Base-by-base conservation (phyloP, 2,113 vertebrate species). In the Hypocryptadius cinnamomeus region DNA sequence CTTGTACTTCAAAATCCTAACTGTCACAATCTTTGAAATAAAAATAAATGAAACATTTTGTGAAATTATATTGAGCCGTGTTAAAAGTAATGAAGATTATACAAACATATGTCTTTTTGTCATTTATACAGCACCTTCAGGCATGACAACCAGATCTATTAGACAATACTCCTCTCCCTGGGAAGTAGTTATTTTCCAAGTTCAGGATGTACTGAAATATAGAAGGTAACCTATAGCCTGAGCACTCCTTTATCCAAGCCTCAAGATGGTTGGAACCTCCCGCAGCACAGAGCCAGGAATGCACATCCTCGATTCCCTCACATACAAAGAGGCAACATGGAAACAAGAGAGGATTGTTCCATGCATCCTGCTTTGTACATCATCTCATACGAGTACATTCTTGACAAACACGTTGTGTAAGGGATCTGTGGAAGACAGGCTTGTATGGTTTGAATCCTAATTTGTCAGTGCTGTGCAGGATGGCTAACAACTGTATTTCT, bases 1-100 rank as follows among this genome's bases (percentile, higher is more conserved):
- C 93, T 97, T 98, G 96, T 97, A 97, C 97, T 97, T 97, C 95
- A 98, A 97, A 97, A 98, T 98, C 93, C 93, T 96, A 94, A 97
- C 97, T 97, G 97, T 98, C 97, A 97, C 95, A 97, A 94, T 97
- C 94, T 96, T 96, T 96, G 95, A 98, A 97, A 97, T 96, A 97
- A 98, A 97, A 98, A 98, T 97, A 97, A 97, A 97, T 97, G 95
- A 97, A 98, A 98, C 95, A 96, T 97, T 98, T 97, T 93, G 93
- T 93, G 96, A 97, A 97, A 97, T 97, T 97, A 96, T 95, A 96
- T 92, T 95, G 96, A 96, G 96, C 96, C 93, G 74, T 86, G 92
- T 96, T 95, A 97, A 97, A 98, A 96, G 96, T 97, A 97, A 97
- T 95, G 93, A 95, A 97, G 95, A 98, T 97, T 97, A 97, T 95